Percentiles rank a stretch among this genome's conserved stretches.
phyloP scores from a whole-genome alignment of 2,888 invertebrate species.

The Crematogaster levior region DNA sequence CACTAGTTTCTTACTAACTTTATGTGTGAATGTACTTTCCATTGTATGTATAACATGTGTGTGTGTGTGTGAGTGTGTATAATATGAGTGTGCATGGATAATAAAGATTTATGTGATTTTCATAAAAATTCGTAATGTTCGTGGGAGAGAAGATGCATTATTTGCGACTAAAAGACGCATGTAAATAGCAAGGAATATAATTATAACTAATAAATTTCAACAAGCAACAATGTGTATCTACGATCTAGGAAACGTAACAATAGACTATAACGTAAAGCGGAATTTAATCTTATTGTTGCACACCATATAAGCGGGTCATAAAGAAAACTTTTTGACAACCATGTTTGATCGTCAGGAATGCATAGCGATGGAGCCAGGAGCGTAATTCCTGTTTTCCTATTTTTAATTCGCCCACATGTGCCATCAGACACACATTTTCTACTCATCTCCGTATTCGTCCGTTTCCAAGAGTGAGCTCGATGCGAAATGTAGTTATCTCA shows the following conservation, averaged over 20 bases:
- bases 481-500: slow-evolving; percentile 40
- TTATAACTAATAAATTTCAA: slow-evolving; percentile 40
- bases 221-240: slow-evolving; percentile 33
- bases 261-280: slow-evolving; percentile 15
- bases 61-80: too few species aligned
- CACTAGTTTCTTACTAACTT: background rate
- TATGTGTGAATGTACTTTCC: background rate
- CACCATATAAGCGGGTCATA: slow-evolving; percentile 8
- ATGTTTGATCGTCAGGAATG: background rate
- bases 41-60: too few species aligned
- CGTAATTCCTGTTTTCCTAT: slow-evolving; percentile 24
- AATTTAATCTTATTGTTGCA: slow-evolving; percentile 22
- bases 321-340: slow-evolving; percentile 26
- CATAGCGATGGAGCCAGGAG: background rate
- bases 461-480: slow-evolving; percentile 26
- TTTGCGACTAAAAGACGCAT: slow-evolving; percentile 4
- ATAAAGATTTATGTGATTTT: background rate
- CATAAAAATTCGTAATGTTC: background rate
- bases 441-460: background rate
- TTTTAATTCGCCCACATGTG: slow-evolving; percentile 39
- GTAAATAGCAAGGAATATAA: slow-evolving; percentile 16
- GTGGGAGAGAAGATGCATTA: slow-evolving; percentile 10
- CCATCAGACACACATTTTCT: background rate
- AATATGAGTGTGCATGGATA: background rate
- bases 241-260: slow-evolving; percentile 34